phyloP scores from a whole-genome alignment of 1,140 invertebrate genomes.

The Hypsibius dujardini region DNA sequence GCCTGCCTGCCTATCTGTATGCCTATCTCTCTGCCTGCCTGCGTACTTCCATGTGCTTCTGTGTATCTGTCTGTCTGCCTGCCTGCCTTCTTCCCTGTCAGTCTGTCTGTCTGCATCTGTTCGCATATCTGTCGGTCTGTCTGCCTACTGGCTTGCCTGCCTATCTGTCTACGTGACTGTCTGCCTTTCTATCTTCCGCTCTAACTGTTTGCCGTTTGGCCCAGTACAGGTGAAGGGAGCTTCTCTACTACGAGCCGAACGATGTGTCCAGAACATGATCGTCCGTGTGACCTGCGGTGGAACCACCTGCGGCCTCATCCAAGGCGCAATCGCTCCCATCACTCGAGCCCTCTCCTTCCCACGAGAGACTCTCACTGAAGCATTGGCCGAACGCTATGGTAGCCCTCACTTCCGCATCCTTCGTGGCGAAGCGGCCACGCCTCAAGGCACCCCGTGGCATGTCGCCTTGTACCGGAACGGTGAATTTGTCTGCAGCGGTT shows the following conservation, averaged over 20 bases:
- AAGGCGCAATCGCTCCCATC: slow-evolving; percentile 13
- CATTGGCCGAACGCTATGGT: neutral
- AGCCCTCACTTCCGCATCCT: neutral
- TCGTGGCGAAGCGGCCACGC: slow-evolving; percentile 7
- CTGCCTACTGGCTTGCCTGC: too few relatives aligned
- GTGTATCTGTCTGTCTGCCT: too few relatives aligned
- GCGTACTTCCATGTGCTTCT: too few relatives aligned
- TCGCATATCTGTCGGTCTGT: too few relatives aligned
- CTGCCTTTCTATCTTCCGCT: too few relatives aligned
- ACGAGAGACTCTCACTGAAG: neutral
- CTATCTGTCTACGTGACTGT: too few relatives aligned
- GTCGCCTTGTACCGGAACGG: slow-evolving; percentile 26
- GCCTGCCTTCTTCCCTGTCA: too few relatives aligned
- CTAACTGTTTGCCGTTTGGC: too few relatives aligned
- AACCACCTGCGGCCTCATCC: slow-evolving; percentile 10
- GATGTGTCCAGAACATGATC: slow-evolving; percentile 12
- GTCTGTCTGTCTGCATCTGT: too few relatives aligned
- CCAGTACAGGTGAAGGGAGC: neutral
- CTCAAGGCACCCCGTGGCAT: slow-evolving; percentile 19
- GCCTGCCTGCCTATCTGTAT: too few relatives aligned
- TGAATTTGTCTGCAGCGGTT: slow-evolving; percentile 22
- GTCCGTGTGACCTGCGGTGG: slow-evolving; percentile 9
- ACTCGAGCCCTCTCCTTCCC: neutral
- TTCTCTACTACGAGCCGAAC: neutral
- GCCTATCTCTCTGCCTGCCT: too few relatives aligned